Evolutionary conservation across 2,797 vertebrate genomes (phyloP).

Genomic region (Chaunax sp.): DNA sequence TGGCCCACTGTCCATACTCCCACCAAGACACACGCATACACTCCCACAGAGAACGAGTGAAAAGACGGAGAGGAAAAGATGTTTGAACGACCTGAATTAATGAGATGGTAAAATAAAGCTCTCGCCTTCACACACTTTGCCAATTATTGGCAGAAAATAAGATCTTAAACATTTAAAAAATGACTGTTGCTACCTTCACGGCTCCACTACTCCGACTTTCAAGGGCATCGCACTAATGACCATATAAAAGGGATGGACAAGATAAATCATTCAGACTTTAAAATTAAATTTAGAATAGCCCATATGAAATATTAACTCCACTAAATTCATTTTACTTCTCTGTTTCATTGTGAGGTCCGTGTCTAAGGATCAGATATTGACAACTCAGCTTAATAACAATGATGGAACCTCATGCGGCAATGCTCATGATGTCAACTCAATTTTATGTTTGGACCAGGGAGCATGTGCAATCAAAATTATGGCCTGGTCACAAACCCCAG

Average conservation of each 20-base stretch:
- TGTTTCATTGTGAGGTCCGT: not conserved
- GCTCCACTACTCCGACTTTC: slow-evolving; percentile 1
- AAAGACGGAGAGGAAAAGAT: not conserved
- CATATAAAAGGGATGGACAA: slow-evolving; percentile 21
- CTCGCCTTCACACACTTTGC: slow-evolving; percentile 13
- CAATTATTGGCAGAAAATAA: slow-evolving; percentile 27
- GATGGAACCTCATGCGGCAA: slow-evolving; percentile 11
- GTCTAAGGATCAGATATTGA: slow-evolving; percentile 16
- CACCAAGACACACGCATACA: too few relatives aligned
- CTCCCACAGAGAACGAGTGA: not conserved
- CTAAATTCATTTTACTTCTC: slow-evolving; percentile 34
- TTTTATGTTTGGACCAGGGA: slow-evolving; percentile 21
- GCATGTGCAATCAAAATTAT: slow-evolving; percentile 33
- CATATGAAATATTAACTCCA: slow-evolving; percentile 54
- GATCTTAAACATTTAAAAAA: slow-evolving; percentile 22
- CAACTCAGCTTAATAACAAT: slow-evolving; percentile 15
- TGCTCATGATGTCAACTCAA: slow-evolving; percentile 23
- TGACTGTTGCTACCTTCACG: slow-evolving; percentile 1
- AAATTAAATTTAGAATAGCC: slow-evolving; percentile 48
- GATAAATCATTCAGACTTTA: slow-evolving; percentile 50
- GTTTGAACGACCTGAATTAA: slow-evolving; percentile 1
- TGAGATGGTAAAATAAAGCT: slow-evolving; percentile 21
- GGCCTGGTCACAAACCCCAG: slow-evolving; percentile 22
- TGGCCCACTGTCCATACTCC: too few relatives aligned
- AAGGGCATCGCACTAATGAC: slow-evolving; percentile 35